These are phyloP conservation scores for Nephrotoma guestfalica DNA, from an alignment of 2,888 invertebrate species.

Conservation along the genomic window DNA sequence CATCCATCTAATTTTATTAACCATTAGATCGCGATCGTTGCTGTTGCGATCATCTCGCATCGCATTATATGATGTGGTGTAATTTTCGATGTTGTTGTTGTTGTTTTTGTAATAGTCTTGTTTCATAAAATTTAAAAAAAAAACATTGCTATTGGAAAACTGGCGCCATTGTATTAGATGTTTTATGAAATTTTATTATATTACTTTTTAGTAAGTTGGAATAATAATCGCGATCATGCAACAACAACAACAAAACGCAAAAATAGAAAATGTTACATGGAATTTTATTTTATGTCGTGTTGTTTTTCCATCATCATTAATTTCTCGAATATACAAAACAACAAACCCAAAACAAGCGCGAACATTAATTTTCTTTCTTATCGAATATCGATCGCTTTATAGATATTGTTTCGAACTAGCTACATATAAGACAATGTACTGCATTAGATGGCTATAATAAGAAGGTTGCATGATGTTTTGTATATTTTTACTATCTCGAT, in stretches of 20 bases:
- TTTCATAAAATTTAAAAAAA: background rate
- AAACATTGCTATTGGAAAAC: background rate
- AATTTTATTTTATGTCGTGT: background rate
- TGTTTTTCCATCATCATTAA: background rate
- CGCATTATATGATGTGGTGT: background rate
- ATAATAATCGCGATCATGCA: background rate
- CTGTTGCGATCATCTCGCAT: background rate
- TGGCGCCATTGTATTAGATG: background rate
- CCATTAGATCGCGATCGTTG: background rate
- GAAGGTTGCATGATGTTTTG: background rate
- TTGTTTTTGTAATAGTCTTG: background rate
- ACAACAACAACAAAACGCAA: background rate
- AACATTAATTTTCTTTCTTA: background rate
- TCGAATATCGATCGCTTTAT: background rate
- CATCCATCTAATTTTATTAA: background rate
- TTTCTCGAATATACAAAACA: background rate
- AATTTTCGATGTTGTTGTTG: background rate
- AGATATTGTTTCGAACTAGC: background rate
- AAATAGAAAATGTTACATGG: background rate
- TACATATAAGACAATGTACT: background rate
- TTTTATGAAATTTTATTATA: background rate
- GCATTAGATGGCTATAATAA: background rate
- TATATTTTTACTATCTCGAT: background rate
- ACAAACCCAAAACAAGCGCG: background rate
- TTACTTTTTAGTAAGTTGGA: background rate